Evolutionary conservation across 2,113 vertebrate species (phyloP), one percentile per base, ranked within the genome.

Genomic region (Lagopus muta): DNA sequence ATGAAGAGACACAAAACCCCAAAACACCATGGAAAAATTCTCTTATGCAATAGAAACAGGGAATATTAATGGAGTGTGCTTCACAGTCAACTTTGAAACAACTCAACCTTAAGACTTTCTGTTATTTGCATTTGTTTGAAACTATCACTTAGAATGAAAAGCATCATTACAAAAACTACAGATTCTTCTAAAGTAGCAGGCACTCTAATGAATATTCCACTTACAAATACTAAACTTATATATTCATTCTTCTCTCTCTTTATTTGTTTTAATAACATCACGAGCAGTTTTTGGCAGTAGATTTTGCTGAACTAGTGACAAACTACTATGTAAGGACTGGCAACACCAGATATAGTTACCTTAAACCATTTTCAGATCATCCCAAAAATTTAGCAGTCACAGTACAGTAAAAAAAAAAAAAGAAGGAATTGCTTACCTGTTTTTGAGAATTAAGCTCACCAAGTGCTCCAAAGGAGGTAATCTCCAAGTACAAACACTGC

Each of bases 81-180:
- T 38, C 30, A 1, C 7, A 62, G 66, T 30, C 73, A 50, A 82
- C 92, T 67, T 81, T 88, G 22, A 83, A 83, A 73, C 58, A 86
- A 60, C 60, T 84, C 55, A 90, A 65, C 2, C 10, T 62, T 55
- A 80, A 76, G 28, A 36, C 38, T 65, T 67, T 34, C 92, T n/a
- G 10, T 50, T 8, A 72, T 86, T 78, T 84, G 45, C 45, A 25
- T 79, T 61, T 52, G 45, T 79, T 90, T 52, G 8, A 72, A 96
- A 60, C 6, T 15, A 42, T 50, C 11, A 75, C 72, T 69, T 88
- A n/a, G 5, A 25, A 10, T 55, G 19, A 92, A 92, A 94, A 79
- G 10, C 16, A 88, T 40, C 4, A 43, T 76, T 83, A 73, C 18
- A 89, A 89, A 78, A 65, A 62, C 65, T 73, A 52, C 32, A 34